These are phyloP conservation scores for Drosophila limbata DNA, from an alignment of 2,888 invertebrate genomes.

Conservation along the genomic window DNA sequence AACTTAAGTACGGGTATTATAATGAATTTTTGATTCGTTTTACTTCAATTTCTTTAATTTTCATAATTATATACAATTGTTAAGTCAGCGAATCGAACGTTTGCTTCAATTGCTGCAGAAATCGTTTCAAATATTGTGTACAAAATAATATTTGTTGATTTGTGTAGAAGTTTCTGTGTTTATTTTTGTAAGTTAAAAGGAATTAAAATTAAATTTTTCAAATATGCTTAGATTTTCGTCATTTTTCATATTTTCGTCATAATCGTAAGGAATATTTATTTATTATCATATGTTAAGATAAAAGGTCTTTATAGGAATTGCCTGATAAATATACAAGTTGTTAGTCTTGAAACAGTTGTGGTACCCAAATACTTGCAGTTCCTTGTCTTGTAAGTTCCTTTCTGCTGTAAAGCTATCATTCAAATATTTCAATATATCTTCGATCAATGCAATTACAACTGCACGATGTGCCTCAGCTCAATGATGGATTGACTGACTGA, in stretches of 20 bases:
- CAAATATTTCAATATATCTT: slow-evolving; percentile 3
- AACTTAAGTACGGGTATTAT: slow-evolving; percentile 49
- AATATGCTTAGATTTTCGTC: no score
- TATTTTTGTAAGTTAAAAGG: no score
- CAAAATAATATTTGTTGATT: not conserved
- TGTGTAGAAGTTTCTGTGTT: not conserved
- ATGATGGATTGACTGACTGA: slow-evolving; percentile 26
- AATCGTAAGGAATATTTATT: not conserved
- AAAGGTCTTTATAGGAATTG: not conserved
- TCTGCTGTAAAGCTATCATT: not conserved
- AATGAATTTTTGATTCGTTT: slow-evolving; percentile 55
- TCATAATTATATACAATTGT: slow-evolving; percentile 47
- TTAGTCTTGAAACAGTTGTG: not conserved
- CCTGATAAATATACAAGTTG: not conserved
- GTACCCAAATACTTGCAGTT: not conserved
- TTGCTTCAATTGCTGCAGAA: not conserved
- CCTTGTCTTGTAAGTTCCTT: slow-evolving; percentile 13
- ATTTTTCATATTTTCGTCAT: no score
- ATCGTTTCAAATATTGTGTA: not conserved
- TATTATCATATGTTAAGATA: not conserved
- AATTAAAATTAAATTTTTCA: no score
- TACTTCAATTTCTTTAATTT: slow-evolving; percentile 46
- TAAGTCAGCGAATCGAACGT: slow-evolving; percentile 7
- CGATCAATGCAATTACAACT: slow-evolving; percentile 9
- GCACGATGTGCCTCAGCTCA: slow-evolving; percentile 13